These are phyloP conservation scores for Galeopterus variegatus DNA, from an alignment of 2,113 vertebrate genomes.

Conservation along the genomic window DNA sequence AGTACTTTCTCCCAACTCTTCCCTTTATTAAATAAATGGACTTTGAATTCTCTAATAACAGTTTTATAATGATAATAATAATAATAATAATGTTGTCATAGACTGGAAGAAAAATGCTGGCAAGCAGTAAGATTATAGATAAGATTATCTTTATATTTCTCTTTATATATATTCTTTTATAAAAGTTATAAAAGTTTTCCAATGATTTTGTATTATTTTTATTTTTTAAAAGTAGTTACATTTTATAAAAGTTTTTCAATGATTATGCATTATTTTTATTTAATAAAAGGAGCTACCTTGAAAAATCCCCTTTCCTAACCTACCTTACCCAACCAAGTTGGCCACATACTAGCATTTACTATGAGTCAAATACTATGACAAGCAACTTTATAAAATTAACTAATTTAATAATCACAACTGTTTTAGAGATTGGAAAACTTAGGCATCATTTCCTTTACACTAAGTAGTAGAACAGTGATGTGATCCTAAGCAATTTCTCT, in stretches of 20 bases:
- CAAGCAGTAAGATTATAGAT: background rate
- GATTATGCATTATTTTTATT: background rate
- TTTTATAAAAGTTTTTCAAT: background rate
- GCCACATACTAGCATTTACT: background rate
- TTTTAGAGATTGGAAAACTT: background rate
- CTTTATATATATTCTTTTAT: background rate
- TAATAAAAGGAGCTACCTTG: background rate
- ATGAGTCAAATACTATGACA: background rate
- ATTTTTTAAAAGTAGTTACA: background rate
- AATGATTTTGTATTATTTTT: background rate
- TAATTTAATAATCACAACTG: background rate
- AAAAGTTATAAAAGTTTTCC: no score
- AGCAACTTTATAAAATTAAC: slow-evolving; percentile 26
- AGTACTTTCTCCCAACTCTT: background rate
- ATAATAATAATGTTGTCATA: background rate
- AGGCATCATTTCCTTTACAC: background rate
- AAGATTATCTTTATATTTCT: background rate
- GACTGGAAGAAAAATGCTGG: background rate
- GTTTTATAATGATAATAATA: background rate
- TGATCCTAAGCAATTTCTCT: background rate
- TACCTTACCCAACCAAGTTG: background rate
- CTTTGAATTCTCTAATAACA: background rate
- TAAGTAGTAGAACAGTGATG: background rate
- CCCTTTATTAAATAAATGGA: background rate
- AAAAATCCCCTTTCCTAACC: background rate